Conservation (phyloP, 2,797 vertebrate genomes). For the Microchirus variegatus region DNA sequence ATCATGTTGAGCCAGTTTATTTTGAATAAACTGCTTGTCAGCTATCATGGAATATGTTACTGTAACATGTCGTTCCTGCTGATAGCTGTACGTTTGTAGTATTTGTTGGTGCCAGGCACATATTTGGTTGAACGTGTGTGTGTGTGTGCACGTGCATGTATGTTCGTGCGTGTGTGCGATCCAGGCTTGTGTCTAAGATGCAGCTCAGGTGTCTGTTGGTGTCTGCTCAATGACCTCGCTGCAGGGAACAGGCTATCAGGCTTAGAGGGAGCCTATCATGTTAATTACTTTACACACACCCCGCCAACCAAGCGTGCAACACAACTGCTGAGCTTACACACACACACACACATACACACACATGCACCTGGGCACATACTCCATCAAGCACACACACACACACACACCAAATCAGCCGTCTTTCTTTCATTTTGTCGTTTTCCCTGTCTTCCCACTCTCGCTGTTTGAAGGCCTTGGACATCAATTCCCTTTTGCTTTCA, state of each 20-base stretch:
- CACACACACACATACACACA: conserved; percentile 30
- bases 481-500: conserved; percentile 82
- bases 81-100: conserved; percentile 48
- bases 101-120: conserved; percentile 55
- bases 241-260: conserved; percentile 80
- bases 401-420: conserved; percentile 52
- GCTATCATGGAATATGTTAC: conserved; percentile 15
- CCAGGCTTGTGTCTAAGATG: conserved; percentile 68
- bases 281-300: conserved; percentile 83
- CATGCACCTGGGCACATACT: conserved; percentile 19
- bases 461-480: conserved; percentile 80
- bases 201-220: conserved; percentile 76
- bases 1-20: conserved; percentile 21
- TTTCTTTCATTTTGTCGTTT: conserved; percentile 76
- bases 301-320: conserved; percentile 73
- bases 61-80: conserved; percentile 48
- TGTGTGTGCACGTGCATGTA: conserved; percentile 39
- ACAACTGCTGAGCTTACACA: conserved; percentile 65
- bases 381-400: conserved; percentile 3
- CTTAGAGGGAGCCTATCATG: conserved; percentile 81
- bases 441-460: conserved; percentile 62
- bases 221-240: conserved; percentile 80
- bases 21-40: conserved; percentile 39
- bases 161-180: conserved; percentile 37
- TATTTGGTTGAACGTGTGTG: conserved; percentile 53